Conservation (phyloP, 1,140 invertebrate genomes). For the Brachionus asplanchnoidis region DNA sequence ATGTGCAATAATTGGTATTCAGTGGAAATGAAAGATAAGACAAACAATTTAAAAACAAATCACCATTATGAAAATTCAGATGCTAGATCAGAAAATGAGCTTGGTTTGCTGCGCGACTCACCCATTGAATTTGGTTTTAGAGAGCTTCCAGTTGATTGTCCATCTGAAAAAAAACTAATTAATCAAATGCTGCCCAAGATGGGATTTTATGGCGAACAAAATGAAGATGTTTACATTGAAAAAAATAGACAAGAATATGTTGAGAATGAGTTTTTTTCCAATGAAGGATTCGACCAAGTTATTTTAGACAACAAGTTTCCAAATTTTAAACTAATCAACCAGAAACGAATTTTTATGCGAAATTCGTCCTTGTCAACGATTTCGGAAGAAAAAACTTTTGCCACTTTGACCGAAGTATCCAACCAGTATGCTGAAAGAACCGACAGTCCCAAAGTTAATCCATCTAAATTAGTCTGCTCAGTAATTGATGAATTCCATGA, state of each 20-base stretch:
- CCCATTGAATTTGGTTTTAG: neutral
- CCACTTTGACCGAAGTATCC: neutral
- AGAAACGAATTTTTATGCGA: neutral
- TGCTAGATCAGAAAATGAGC: neutral
- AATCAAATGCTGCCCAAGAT: neutral
- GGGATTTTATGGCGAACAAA: neutral
- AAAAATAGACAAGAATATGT: neutral
- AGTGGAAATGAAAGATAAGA: neutral
- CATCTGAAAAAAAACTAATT: neutral
- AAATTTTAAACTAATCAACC: slow-evolving; percentile 4
- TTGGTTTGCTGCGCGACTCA: neutral
- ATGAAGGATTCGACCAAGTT: neutral
- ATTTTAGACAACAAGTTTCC: neutral
- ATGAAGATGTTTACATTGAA: neutral
- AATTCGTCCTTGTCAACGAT: slow-evolving; percentile 35
- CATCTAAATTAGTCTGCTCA: neutral
- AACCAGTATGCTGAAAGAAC: neutral
- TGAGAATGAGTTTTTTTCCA: neutral
- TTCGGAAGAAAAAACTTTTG: slow-evolving; percentile 37
- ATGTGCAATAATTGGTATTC: neutral
- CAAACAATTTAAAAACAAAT: neutral
- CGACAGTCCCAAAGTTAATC: neutral
- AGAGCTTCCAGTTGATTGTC: slow-evolving; percentile 27
- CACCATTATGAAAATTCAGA: neutral
- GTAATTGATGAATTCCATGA: slow-evolving; percentile 14